Conservation (phyloP, 2,113 vertebrate genomes). For the Malurus cyaneus region DNA sequence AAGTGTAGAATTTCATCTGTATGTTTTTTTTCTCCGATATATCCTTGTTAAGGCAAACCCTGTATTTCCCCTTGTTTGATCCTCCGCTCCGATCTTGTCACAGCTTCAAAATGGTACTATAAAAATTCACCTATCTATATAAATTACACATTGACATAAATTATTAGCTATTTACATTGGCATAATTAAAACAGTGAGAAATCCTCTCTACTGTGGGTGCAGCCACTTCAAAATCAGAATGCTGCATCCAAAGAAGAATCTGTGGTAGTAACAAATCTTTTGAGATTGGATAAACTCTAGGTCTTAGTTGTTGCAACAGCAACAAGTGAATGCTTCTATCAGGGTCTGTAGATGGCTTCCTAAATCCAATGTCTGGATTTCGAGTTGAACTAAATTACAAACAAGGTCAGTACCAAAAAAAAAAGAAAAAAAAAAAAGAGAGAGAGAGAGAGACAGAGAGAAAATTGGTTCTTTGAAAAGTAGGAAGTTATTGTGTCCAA, state of each 20-base stretch:
- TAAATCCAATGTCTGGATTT: not conserved
- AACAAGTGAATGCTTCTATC: not conserved
- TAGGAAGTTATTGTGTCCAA: not conserved
- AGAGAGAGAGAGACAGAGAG: not conserved
- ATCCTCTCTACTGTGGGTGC: not conserved
- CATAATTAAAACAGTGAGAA: not conserved
- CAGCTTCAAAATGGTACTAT: not conserved
- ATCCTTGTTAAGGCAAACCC: not conserved
- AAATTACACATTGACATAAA: not conserved
- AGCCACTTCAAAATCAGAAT: not conserved
- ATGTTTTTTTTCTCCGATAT: not conserved
- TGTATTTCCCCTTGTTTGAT: not conserved
- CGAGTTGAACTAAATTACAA: not conserved
- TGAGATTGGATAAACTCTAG: not conserved
- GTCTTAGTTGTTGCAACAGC: not conserved
- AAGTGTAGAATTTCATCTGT: constrained; percentile 50
- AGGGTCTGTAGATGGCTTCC: not conserved
- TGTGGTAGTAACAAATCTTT: not conserved
- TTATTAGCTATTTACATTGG: not conserved
- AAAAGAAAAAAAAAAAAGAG: not conserved
- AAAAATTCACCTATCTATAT: not conserved
- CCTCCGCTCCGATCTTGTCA: fast-evolving
- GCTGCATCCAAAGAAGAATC: not conserved
- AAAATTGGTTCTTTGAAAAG: not conserved
- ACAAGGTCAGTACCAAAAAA: not conserved